Conservation (phyloP, 2,797 vertebrate genomes). For the Lagorchestes hirsutus region DNA sequence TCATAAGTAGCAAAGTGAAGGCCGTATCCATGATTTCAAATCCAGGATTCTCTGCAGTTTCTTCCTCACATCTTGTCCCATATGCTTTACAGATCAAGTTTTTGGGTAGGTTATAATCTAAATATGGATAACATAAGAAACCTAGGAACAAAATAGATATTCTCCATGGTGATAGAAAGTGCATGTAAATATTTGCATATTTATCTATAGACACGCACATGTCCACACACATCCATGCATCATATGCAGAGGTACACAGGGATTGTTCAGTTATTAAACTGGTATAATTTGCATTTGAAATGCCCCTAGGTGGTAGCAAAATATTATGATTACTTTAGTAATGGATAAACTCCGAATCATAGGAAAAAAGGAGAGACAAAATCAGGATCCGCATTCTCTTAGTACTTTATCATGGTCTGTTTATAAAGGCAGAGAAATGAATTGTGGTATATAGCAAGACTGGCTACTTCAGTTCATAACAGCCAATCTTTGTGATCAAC, state of each 20-base stretch:
- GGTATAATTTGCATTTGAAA: constrained; percentile 52
- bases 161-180: background rate
- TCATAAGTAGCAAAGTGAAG: background rate
- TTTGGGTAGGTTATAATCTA: background rate
- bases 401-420: constrained; percentile 6
- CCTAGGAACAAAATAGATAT: background rate
- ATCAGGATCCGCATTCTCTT: constrained; percentile 23
- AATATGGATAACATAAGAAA: background rate
- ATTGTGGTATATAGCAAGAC: background rate
- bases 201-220: background rate
- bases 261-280: background rate
- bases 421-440: constrained; percentile 31
- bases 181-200: background rate
- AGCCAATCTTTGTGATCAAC: background rate
- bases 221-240: background rate
- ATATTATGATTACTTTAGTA: constrained; percentile 64
- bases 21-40: background rate
- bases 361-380: background rate
- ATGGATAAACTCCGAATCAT: background rate
- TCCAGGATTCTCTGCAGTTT: background rate
- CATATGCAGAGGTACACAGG: background rate
- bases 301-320: constrained; percentile 73
- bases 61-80: background rate
- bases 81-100: background rate
- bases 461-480: background rate